Evolutionary conservation across 2,113 vertebrate genomes (phyloP).

Genomic region (Paradoxurus hermaphroditus): DNA sequence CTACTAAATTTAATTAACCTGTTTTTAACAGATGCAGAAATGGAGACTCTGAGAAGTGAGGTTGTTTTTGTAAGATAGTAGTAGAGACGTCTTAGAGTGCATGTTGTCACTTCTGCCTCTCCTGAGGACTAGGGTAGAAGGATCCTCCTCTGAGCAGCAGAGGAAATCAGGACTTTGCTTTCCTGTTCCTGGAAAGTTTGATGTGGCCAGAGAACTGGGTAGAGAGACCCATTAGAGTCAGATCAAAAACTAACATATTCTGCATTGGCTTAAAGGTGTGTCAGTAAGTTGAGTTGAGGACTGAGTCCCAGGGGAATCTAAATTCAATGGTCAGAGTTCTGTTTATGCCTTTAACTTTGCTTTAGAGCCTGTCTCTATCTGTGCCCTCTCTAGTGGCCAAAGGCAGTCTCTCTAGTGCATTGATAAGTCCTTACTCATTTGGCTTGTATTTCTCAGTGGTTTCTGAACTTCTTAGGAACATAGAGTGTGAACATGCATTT

Average conservation of each 20-base stretch:
- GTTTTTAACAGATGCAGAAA: neutral
- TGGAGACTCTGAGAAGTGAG: neutral
- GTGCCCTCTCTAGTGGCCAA: neutral
- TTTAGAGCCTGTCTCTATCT: neutral
- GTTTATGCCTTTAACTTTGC: neutral
- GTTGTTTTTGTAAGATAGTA: neutral
- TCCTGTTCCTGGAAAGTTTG: neutral
- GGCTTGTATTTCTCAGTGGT: neutral
- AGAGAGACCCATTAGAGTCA: neutral
- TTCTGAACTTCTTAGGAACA: neutral
- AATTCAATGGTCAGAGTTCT: neutral
- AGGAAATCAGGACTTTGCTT: neutral
- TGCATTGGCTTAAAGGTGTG: neutral
- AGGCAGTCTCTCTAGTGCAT: neutral
- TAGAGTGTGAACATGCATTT: slow-evolving; percentile 1
- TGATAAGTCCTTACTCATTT: neutral
- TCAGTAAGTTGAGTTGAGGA: neutral
- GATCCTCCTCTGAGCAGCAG: neutral
- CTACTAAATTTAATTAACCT: neutral
- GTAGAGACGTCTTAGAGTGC: neutral
- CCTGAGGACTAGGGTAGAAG: neutral
- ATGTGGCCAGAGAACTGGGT: neutral
- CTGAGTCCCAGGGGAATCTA: neutral
- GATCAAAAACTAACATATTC: neutral
- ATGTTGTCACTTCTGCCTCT: neutral